Evolutionary conservation across 1,140 invertebrate genomes (phyloP).

Genomic region (Temnothorax nylanderi): DNA sequence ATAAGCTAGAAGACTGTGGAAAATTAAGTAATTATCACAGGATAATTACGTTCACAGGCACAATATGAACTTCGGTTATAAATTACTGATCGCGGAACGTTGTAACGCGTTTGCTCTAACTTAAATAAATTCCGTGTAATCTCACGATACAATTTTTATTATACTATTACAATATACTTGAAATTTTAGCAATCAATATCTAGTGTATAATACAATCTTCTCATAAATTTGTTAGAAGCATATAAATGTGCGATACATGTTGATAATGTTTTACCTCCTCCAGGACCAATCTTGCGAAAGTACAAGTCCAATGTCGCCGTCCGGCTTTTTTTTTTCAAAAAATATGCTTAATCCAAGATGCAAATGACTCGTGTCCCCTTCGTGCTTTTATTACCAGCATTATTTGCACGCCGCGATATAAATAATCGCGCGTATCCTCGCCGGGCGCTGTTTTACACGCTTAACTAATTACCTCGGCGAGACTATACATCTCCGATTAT

Average conservation of each 20-base stretch:
- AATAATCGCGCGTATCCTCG: conserved; percentile 59
- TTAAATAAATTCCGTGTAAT: conserved; percentile 53
- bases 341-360: conserved; percentile 60
- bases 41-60: conserved; percentile 53
- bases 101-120: neutral
- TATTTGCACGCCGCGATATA: conserved; percentile 60
- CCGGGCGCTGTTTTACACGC: conserved; percentile 60
- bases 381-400: conserved; percentile 59
- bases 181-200: conserved; percentile 36
- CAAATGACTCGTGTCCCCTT: conserved; percentile 49
- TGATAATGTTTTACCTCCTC: neutral
- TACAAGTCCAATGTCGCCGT: neutral
- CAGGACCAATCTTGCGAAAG: conserved; percentile 1
- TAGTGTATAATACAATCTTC: neutral
- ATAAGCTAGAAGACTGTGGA: conserved; percentile 47
- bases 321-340: conserved; percentile 29
- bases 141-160: conserved; percentile 36
- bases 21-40: conserved; percentile 56
- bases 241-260: neutral
- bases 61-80: conserved; percentile 61
- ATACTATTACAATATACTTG: neutral
- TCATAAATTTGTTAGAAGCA: neutral
- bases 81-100: conserved; percentile 45
- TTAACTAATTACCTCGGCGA: conserved; percentile 62
- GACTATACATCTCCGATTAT: conserved; percentile 63